Evolutionary conservation across 2,797 vertebrate species (phyloP), one percentile per base, ranked within the genome.

Genomic region (Siniperca undulata): DNA sequence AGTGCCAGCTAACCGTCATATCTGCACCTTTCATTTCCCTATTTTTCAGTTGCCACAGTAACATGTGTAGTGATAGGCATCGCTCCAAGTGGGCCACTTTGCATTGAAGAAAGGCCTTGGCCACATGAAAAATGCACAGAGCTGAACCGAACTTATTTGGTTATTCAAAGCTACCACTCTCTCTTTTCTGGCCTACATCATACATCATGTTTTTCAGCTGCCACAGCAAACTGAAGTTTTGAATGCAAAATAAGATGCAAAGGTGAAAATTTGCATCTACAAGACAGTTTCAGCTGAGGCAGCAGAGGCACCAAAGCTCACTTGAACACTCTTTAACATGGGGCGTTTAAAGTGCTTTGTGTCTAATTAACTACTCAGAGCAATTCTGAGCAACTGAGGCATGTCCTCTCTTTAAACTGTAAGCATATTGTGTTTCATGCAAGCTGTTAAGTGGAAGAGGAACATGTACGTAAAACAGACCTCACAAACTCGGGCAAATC

Each of bases 161-260:
- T 90, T 96, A 95, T 95, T 96, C 94, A 94, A 96, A 97, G 82
- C 55, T 75, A 19, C 48, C 83, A 46, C 80, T 77, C 80, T 85
- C 69, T 86, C 88, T 85, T 78, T 71, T 84, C 44, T 46, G 75
- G 36, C 73, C 64, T 48, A 24, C 69, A 59, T 62, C 68, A 24
- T 50, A 1, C 42, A 17, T 44, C 62, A 22, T 71, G 38, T 88
- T 86, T 70, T 65, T 48, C 61, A 62, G 82, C 83, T 80, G 85
- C 77, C 68, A 30, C 60, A 70, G 82, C 81, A 78, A 72, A 86
- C 69, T 86, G 81, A 75, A 87, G 78, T 92, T 91, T 92, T 86
- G 82, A 88, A 95, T 95, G 91, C 92, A 95, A 95, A 95, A 90
- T 90, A 81, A 91, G 86, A 97, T 96, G 96, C 95, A 97, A 97